Evolutionary conservation across 2,797 vertebrate species (phyloP).

Genomic region (Loriculus beryllinus): DNA sequence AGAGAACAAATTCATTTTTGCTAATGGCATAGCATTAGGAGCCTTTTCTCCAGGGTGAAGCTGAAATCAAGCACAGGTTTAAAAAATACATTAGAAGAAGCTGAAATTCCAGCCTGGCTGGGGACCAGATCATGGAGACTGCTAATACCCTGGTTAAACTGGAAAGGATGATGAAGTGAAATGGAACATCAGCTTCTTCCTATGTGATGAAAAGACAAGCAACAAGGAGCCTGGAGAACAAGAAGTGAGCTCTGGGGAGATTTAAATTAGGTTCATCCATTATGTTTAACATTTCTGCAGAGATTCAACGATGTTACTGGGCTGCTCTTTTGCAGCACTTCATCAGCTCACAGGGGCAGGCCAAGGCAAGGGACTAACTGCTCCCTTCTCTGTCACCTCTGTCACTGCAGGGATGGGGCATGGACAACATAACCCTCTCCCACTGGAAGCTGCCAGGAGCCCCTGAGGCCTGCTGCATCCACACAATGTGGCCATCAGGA

Average conservation of each 20-base stretch:
- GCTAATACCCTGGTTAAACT: neutral
- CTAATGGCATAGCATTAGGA: constrained; percentile 26
- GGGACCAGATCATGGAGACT: neutral
- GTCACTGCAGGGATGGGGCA: neutral
- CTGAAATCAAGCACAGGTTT: constrained; percentile 26
- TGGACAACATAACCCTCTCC: neutral
- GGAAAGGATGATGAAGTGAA: constrained; percentile 40
- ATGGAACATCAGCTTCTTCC: constrained; percentile 35
- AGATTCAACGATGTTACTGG: neutral
- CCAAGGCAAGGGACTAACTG: neutral
- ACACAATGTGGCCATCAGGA: neutral
- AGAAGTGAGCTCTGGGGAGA: constrained; percentile 49
- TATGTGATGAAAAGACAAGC: constrained; percentile 46
- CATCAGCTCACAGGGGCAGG: neutral
- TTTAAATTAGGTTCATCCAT: constrained; percentile 67
- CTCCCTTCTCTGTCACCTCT: rapidly evolving
- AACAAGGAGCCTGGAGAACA: constrained; percentile 23
- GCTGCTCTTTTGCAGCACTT: neutral
- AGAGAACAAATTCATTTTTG: constrained; percentile 31
- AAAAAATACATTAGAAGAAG: constrained; percentile 47
- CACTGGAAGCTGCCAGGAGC: neutral
- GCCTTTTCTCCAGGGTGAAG: constrained; percentile 30
- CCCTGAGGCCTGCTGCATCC: neutral
- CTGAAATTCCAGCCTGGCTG: neutral
- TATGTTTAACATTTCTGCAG: constrained; percentile 25